These are phyloP conservation scores for Leucoraja ocellata DNA, from an alignment of 2,797 vertebrate genomes.

Conservation along the genomic window DNA sequence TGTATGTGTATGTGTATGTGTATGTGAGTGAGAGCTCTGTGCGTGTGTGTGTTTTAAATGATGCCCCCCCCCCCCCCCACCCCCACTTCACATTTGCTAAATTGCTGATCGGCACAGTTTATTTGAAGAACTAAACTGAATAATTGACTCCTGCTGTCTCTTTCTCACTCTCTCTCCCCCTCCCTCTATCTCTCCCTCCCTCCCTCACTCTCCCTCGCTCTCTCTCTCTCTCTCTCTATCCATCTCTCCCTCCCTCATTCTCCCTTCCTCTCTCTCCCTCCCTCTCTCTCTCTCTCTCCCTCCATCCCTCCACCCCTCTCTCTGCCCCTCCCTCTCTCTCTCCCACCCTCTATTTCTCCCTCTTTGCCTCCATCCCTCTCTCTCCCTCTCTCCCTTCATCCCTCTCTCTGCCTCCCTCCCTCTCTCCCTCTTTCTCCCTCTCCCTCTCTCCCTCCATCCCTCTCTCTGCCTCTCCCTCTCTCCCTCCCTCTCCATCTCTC, in stretches of 20 bases:
- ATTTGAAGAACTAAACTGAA: slow-evolving; percentile 14
- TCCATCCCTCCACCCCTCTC: not conserved
- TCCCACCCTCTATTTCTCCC: not conserved
- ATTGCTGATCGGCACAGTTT: not conserved
- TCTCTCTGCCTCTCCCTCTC: not conserved
- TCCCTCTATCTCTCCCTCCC: too few relatives aligned
- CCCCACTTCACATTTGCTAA: not conserved
- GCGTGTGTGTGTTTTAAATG: too few relatives aligned
- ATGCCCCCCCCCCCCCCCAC: not conserved
- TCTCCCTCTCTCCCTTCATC: not conserved
- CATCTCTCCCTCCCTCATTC: not conserved
- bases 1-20: too few relatives aligned
- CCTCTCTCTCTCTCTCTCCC: not conserved
- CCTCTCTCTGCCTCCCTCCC: not conserved
- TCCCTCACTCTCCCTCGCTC: not conserved
- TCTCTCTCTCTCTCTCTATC: not conserved
- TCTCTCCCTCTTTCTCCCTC: too few relatives aligned
- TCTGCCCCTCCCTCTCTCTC: too few relatives aligned
- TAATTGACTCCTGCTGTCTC: not conserved
- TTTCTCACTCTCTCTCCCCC: not conserved
- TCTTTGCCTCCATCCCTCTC: not conserved
- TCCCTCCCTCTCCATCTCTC: not conserved
- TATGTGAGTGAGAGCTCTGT: too few relatives aligned
- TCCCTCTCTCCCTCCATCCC: too few relatives aligned
- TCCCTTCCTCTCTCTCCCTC: not conserved